Base-by-base conservation (phyloP, 2,797 vertebrate genomes). In the Cyclopterus lumpus region DNA sequence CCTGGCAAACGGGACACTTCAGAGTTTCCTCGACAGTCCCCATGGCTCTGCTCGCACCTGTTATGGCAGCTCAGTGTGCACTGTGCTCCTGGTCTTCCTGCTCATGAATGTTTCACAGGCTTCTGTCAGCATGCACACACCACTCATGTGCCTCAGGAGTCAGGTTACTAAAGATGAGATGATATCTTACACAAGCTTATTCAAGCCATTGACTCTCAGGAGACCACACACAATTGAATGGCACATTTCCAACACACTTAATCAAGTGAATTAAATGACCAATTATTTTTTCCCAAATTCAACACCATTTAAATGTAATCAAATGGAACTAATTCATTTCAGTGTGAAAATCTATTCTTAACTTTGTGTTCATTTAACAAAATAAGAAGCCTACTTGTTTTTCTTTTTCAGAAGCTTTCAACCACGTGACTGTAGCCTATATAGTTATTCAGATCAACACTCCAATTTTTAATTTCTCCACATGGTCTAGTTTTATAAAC, bases 1-100 rank as follows among this genome's bases (percentile, higher is more conserved):
- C 93, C 84, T 90, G 87, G 86, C 95, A 95, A 77, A 93, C 84
- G 1, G 94, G 94, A 86, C 94, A 95, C 82, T 89, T 94, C 20
- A 94, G 77, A 73, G 73, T 54, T 79, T 92, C 67, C 71, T 88
- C 86, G 42, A 48, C 58, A 49, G 88, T 84, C 65, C 83, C 92
- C 92, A 94, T 94, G 14, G 77, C 79, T 84, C 66, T 73, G 78
- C 24, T 66, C 54, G 78, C 59, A 73, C 22, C 85, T 88, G 78
- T 46, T 74, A 6, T 34, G 46, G 73, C 53, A 20, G 66, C 68
- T 82, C 74, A 58, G 48, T 71, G 74, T 66, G 67, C 22, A 28
- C 71, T 62, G 78, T 38, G 63, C 58, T 73, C 38, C 66, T 59
- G 73, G 66, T 36, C 59, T 36, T 79, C 68, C 80, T 60, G 78